A percentile compares a stretch with the other conserved stretches of the same genome.
Conservation (phyloP, 2,797 vertebrate genomes). For the Cichlasoma orientale region DNA sequence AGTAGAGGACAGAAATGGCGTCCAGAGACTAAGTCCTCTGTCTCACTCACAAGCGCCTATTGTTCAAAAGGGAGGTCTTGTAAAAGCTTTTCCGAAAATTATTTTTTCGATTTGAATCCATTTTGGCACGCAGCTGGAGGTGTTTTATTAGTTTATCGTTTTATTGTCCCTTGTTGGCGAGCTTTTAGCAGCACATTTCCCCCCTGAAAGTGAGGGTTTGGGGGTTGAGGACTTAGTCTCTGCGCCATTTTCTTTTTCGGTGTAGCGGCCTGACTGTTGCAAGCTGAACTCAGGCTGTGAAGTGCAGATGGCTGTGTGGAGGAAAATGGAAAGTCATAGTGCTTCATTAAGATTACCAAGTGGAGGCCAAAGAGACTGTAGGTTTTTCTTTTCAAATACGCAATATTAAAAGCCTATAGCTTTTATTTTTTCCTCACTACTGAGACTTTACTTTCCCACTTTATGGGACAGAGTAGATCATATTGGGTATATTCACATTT, state of each 20-base stretch:
- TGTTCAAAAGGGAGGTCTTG: conserved; percentile 92
- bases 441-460: not conserved
- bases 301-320: conserved; percentile 74
- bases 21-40: conserved; percentile 99
- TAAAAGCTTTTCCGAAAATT: conserved; percentile 68
- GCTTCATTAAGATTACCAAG: conserved; percentile 14
- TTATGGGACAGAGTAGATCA: not conserved
- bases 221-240: conserved; percentile 99
- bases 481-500: not conserved
- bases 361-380: not conserved
- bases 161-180: not conserved
- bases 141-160: conserved; percentile 70
- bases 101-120: conserved; percentile 24
- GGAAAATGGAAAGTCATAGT: conserved; percentile 43
- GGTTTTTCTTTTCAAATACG: fast-evolving
- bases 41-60: conserved; percentile 96
- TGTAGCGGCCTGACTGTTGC: conserved; percentile 79
- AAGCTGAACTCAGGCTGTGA: conserved; percentile 67
- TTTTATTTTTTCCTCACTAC: not conserved
- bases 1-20: conserved; percentile 94
- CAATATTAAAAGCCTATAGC: not conserved
- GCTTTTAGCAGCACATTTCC: conserved; percentile 55
- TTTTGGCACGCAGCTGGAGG: conserved; percentile 71
- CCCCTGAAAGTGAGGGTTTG: conserved; percentile 90
- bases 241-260: conserved; percentile 99